A percentile compares a stretch with the other conserved stretches of the same genome.
These are phyloP conservation scores for Gandaritis pyraliata DNA, from an alignment of 2,888 invertebrate species.

Conservation along the genomic window DNA sequence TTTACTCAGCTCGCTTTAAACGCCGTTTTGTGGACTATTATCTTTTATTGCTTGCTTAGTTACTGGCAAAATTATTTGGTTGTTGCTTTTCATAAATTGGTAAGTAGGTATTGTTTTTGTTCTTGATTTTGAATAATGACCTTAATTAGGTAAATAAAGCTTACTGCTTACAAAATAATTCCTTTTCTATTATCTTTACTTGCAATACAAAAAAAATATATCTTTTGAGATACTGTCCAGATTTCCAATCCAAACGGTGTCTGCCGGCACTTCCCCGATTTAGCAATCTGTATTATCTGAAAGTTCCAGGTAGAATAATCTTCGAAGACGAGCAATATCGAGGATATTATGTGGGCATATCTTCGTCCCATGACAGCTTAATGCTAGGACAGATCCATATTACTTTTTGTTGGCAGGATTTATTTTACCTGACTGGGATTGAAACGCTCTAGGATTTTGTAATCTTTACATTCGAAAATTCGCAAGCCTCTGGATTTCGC, in stretches of 20 bases:
- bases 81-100: no score
- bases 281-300: constrained; percentile 37
- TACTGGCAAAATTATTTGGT: no score
- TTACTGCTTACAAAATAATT: neutral
- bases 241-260: constrained; percentile 10
- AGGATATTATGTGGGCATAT: constrained; percentile 58
- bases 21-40: constrained; percentile 45
- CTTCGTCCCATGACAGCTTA: constrained; percentile 60
- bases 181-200: no score
- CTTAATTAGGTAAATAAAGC: neutral
- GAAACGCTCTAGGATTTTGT: constrained; percentile 12
- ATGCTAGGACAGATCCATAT: constrained; percentile 58
- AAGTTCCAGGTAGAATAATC: constrained; percentile 63
- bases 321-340: constrained; percentile 61
- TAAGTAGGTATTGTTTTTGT: neutral
- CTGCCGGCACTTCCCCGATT: constrained; percentile 37
- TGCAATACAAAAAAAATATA: neutral
- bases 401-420: constrained; percentile 51
- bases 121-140: neutral
- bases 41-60: constrained; percentile 3
- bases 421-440: constrained; percentile 25
- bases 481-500: constrained; percentile 11
- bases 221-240: constrained; percentile 12
- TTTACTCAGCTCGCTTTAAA: constrained; percentile 23
- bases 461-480: constrained; percentile 6